Conservation (phyloP, 2,113 vertebrate species). For the Neogale vison region DNA sequence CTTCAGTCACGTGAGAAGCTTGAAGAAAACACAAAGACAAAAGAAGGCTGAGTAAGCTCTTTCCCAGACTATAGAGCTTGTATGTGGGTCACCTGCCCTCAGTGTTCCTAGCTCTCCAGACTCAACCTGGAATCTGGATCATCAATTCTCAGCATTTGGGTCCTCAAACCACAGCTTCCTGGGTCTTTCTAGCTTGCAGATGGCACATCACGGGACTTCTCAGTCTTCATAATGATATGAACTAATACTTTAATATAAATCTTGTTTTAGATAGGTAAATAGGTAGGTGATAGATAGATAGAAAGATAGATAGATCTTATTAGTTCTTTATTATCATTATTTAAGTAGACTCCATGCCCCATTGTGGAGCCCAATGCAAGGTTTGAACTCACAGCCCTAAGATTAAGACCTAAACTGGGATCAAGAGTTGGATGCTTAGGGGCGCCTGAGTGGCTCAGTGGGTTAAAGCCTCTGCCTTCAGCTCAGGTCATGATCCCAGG, state of each 20-base stretch:
- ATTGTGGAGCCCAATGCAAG: not conserved
- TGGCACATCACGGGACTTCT: not conserved
- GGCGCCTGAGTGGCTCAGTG: too few species aligned
- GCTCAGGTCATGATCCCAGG: too few species aligned
- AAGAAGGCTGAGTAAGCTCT: not conserved
- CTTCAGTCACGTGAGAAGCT: not conserved
- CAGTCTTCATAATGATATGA: too few species aligned
- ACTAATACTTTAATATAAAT: not conserved
- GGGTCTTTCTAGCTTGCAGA: not conserved
- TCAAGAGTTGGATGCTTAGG: not conserved
- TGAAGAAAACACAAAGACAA: not conserved
- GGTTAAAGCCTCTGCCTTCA: too few species aligned
- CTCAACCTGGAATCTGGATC: not conserved
- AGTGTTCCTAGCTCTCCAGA: not conserved
- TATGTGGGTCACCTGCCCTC: fast-evolving
- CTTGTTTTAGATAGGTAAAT: too few species aligned
- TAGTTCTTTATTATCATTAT: not conserved
- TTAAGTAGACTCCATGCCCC: not conserved
- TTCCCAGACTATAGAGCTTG: not conserved
- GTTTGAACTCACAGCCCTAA: not conserved
- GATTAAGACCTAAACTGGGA: not conserved
- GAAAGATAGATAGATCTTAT: too few species aligned
- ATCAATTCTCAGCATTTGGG: fast-evolving
- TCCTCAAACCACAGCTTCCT: not conserved
- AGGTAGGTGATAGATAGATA: not conserved